Percentiles rank a stretch among this genome's conserved stretches.
phyloP scores from a whole-genome alignment of 2,888 invertebrate species.

The Hydrotaea diabolus region DNA sequence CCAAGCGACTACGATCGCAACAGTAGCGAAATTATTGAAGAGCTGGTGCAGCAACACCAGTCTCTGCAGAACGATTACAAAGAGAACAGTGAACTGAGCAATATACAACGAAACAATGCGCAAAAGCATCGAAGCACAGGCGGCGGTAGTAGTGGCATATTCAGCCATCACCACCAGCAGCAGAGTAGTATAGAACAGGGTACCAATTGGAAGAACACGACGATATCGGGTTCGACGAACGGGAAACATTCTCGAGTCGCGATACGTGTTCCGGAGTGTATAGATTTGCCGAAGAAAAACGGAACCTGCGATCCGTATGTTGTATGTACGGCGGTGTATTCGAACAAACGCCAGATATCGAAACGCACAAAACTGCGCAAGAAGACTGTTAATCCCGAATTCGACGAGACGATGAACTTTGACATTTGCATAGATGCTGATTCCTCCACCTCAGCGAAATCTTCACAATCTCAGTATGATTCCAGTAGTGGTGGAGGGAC shows the following conservation, averaged over 20 bases:
- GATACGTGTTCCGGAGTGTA: constrained; percentile 90
- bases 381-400: constrained; percentile 94
- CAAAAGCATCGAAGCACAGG: constrained; percentile 45
- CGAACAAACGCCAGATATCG: constrained; percentile 89
- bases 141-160: constrained; percentile 67
- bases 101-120: constrained; percentile 72
- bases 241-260: constrained; percentile 80
- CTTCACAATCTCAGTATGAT: constrained; percentile 66
- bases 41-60: constrained; percentile 70
- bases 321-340: constrained; percentile 89
- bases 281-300: constrained; percentile 93
- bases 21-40: constrained; percentile 65
- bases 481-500: constrained; percentile 69
- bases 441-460: constrained; percentile 68
- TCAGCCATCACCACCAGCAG: constrained; percentile 72
- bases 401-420: constrained; percentile 93
- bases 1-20: constrained; percentile 72
- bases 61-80: constrained; percentile 79
- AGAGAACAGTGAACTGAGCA: constrained; percentile 79
- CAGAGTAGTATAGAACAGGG: constrained; percentile 55
- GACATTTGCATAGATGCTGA: constrained; percentile 84
- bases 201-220: constrained; percentile 72
- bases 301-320: constrained; percentile 96
- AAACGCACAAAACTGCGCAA: constrained; percentile 92
- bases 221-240: constrained; percentile 36